phyloP scores from a whole-genome alignment of 1,140 invertebrate species.

The Orchestia grillus region DNA sequence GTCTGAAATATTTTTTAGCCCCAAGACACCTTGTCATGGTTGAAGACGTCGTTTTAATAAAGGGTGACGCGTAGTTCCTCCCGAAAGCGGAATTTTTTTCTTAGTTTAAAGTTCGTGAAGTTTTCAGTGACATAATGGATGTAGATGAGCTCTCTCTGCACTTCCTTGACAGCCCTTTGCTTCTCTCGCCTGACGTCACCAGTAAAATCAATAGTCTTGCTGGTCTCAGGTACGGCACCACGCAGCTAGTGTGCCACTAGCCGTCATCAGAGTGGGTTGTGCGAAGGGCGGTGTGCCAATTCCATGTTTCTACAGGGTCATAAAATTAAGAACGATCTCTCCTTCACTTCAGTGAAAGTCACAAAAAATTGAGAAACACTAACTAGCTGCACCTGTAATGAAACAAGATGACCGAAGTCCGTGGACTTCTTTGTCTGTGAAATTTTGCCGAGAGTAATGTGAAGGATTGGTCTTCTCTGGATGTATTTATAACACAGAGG shows the following conservation, averaged over 20 bases:
- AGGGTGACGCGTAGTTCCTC: no score
- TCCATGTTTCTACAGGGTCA: background rate
- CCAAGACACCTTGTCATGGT: no score
- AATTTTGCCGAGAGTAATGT: background rate
- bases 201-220: background rate
- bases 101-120: background rate
- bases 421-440: background rate
- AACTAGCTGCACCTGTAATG: background rate
- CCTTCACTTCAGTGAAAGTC: background rate
- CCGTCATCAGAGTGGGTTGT: background rate
- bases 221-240: slow-evolving; percentile 10
- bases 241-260: background rate
- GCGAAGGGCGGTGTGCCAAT: background rate
- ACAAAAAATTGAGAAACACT: background rate
- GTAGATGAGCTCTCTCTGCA: background rate
- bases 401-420: background rate
- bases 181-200: slow-evolving; percentile 19
- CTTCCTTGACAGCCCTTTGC: background rate
- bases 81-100: background rate
- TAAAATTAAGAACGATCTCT: background rate
- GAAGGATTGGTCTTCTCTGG: background rate
- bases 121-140: background rate
- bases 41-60: no score
- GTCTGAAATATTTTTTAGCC: no score
- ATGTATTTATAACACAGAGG: background rate